Percentiles rank a stretch among this genome's conserved stretches.
Conservation (phyloP, 2,888 invertebrate species). For the Rotaria socialis region DNA sequence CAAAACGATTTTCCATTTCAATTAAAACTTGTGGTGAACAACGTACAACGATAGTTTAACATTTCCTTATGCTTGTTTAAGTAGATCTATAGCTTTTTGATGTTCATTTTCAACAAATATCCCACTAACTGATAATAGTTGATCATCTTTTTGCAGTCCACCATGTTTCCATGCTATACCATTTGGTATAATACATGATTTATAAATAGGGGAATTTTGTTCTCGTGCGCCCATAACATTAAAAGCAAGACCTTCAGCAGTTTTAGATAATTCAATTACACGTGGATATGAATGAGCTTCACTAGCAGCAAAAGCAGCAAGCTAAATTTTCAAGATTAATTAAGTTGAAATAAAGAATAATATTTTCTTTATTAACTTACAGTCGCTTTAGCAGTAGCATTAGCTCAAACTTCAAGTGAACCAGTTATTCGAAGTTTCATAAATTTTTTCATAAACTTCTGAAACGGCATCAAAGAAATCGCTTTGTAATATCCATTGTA, state of each 20-base stretch:
- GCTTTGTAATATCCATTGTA: slow-evolving; percentile 69
- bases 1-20: too few relatives aligned
- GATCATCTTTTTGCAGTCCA: slow-evolving; percentile 92
- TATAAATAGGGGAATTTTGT: slow-evolving; percentile 98
- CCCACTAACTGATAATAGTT: slow-evolving; percentile 92
- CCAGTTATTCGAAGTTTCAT: slow-evolving; percentile 96
- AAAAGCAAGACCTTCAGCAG: slow-evolving; percentile 95
- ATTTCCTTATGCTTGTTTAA: too few relatives aligned
- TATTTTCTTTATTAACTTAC: slow-evolving; percentile 36
- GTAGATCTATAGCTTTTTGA: too few relatives aligned
- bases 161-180: slow-evolving; percentile 97
- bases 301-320: slow-evolving; percentile 78
- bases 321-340: slow-evolving; percentile 68
- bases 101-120: slow-evolving; percentile 70
- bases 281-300: slow-evolving; percentile 98
- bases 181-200: slow-evolving; percentile 95
- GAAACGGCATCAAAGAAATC: slow-evolving; percentile 93
- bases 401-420: slow-evolving; percentile 86
- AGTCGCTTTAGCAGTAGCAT: slow-evolving; percentile 83
- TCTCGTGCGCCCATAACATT: slow-evolving; percentile 99
- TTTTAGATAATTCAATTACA: slow-evolving; percentile 95
- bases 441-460: slow-evolving; percentile 97
- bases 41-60: too few relatives aligned
- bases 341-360: neutral
- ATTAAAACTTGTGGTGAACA: too few relatives aligned